Base-by-base conservation (phyloP, 2,113 vertebrate genomes). In the Gobio gobio region DNA sequence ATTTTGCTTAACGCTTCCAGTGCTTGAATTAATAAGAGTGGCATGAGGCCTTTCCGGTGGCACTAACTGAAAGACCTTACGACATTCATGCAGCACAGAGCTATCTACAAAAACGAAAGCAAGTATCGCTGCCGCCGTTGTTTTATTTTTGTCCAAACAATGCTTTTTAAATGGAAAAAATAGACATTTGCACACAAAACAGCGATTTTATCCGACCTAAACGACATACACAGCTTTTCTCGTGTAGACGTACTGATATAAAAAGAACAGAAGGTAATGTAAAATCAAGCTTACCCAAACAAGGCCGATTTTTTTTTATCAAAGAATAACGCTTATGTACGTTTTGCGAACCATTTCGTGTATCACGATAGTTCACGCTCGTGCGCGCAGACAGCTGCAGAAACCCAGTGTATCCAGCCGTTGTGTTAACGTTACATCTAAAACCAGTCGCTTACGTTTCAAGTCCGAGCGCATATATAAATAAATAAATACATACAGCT, bases 231-330 rank as follows among this genome's bases (percentile, higher is more conserved):
- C 63, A 8, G 9, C 13, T 72, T 36, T 33, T 10, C 18, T 70
- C 66, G 1, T 4, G 54, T 5, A 59, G 22, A 61, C 16, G 24
- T 20, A 29, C 0, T 26, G 3, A 51, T 4, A 14, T 14, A 29
- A 86, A 43, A 26, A 24, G n/a, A 20, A n/a, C 20, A 14, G 18
- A 10, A 8, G 2, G 49, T n/a, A 3, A 20, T 73, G 16, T 26
- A 45, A 45, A 10, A 3, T 10, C 29, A 40, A 59, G 22, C 83
- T 85, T 68, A 85, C 86, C 83, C 40, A 45, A 18, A 29, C 24
- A 5, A 64, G 58, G 78, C 56, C 77, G 22, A 18, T 26, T 18
- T 45, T 74, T 74, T 26, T 47, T 74, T 36, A 59, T 84, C 9
- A 51, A 36, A 36, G 64, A 79, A 81, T 12, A 82, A 36, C 58